Evolutionary conservation across 2,113 vertebrate species (phyloP), one percentile per base, ranked within the genome.

Genomic region (Heterotilapia buettikoferi): DNA sequence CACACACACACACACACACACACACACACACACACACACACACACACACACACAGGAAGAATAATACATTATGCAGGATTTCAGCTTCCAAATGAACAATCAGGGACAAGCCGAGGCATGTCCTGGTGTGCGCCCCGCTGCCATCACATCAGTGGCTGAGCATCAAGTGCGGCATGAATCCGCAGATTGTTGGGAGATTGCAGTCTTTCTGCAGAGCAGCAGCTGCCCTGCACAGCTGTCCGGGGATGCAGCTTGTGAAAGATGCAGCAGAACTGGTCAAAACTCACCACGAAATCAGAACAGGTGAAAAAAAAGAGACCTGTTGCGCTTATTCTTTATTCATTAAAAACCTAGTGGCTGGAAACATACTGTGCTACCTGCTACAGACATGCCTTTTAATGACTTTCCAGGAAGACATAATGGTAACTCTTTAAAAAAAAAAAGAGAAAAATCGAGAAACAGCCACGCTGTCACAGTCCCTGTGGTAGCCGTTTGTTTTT

Each of bases 191-290:
- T 91, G 57, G 68, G 92, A 88, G 90, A 80, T 88, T 86, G 85
- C 8, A 45, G 76, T 71, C 63, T 88, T 83, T 88, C 71, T 89
- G 33, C 83, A 38, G 68, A 85, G 14, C 91, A 88, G 91, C 95
- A 95, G 95, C 95, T 95, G 93, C 92, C 71, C 56, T 16, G 7
- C 82, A 90, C 94, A 95, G 93, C 93, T 95, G 93, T 92, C 91
- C 31, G 36, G 26, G 53, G 92, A 90, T 68, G 88, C 86, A 86
- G 85, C 84, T 88, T 84, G 73, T 82, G 87, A 90, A 45, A 79
- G 80, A 94, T 85, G 78, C 84, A 85, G 86, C 87, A 91, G 85
- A 92, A 91, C 80, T n/a, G 87, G 79, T 87, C 78, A 76, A 91
- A 94, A 92, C 79, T 47, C 84, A 83, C 89, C 84, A 84, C 82